A percentile compares a stretch with the other conserved stretches of the same genome.
Conservation (phyloP, 2,888 invertebrate species). For the Drosophila pseudotakahashii region DNA sequence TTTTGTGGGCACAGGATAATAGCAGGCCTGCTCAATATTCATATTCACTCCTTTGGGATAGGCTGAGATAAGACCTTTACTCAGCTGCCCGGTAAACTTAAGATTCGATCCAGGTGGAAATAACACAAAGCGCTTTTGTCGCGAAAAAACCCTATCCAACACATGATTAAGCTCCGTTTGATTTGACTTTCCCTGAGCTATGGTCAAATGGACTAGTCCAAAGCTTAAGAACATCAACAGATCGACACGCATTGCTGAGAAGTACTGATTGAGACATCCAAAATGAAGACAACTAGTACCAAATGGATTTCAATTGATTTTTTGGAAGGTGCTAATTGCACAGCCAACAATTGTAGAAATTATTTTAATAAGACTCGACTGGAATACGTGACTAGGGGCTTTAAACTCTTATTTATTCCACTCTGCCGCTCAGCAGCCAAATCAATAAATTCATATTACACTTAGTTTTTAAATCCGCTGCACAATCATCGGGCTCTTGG, state of each 20-base stretch:
- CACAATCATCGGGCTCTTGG: conserved; percentile 45
- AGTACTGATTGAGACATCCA: conserved; percentile 63
- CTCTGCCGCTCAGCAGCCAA: conserved; percentile 60
- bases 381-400: conserved; percentile 1
- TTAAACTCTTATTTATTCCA: conserved; percentile 21
- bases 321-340: conserved; percentile 52
- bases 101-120: conserved; percentile 78
- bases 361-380: not conserved
- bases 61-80: conserved; percentile 71
- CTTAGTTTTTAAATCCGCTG: conserved; percentile 53
- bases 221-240: conserved; percentile 41
- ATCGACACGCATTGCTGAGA: conserved; percentile 45
- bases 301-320: conserved; percentile 23
- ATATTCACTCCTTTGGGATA: conserved; percentile 74
- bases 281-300: not conserved
- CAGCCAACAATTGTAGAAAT: conserved; percentile 30
- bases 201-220: conserved; percentile 12
- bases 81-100: conserved; percentile 75
- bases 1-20: conserved; percentile 76
- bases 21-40: conserved; percentile 74
- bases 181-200: conserved; percentile 18
- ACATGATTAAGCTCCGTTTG: conserved; percentile 60
- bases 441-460: conserved; percentile 67
- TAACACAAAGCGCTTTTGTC: conserved; percentile 78
- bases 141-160: conserved; percentile 76